Percentiles rank a stretch among this genome's conserved stretches.
Evolutionary conservation across 1,140 invertebrate species (phyloP).

Genomic region (Zeugodacus cucurbitae): DNA sequence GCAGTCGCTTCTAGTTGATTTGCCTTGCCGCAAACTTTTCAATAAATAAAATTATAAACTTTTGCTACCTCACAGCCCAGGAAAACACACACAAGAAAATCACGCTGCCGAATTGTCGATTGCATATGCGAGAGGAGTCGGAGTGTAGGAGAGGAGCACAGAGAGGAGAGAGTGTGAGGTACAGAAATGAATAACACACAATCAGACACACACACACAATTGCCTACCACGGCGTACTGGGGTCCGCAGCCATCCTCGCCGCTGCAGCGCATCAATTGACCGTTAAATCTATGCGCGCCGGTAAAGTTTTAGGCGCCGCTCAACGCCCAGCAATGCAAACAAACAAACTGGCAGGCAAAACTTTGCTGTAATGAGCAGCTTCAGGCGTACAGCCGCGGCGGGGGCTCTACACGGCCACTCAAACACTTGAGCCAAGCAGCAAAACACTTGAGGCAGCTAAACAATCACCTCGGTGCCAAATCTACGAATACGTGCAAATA

Average conservation of each 20-base stretch:
- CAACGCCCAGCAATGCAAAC: neutral
- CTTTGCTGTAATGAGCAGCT: neutral
- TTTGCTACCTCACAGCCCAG: neutral
- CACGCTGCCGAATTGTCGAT: neutral
- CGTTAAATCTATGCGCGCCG: conserved; percentile 27
- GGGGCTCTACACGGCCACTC: neutral
- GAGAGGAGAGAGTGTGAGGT: no score
- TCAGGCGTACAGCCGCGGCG: neutral
- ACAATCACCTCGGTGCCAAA: conserved; percentile 37
- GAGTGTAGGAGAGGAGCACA: no score
- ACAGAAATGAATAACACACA: neutral
- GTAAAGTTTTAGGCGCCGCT: neutral
- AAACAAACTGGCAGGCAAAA: neutral
- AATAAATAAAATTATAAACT: conserved; percentile 36
- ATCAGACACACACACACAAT: neutral
- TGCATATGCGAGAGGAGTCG: neutral
- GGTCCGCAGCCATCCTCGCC: no score
- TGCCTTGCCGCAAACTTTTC: conserved; percentile 25
- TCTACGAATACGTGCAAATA: conserved; percentile 14
- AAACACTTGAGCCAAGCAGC: neutral
- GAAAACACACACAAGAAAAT: conserved; percentile 1
- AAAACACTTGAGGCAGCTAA: conserved; percentile 30
- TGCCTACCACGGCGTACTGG: neutral
- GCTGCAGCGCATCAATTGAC: conserved; percentile 10
- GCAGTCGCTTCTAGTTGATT: conserved; percentile 23